A percentile compares a stretch with the other conserved stretches of the same genome.
phyloP scores from a whole-genome alignment of 2,797 vertebrate species.

The Sebastes alutus region DNA sequence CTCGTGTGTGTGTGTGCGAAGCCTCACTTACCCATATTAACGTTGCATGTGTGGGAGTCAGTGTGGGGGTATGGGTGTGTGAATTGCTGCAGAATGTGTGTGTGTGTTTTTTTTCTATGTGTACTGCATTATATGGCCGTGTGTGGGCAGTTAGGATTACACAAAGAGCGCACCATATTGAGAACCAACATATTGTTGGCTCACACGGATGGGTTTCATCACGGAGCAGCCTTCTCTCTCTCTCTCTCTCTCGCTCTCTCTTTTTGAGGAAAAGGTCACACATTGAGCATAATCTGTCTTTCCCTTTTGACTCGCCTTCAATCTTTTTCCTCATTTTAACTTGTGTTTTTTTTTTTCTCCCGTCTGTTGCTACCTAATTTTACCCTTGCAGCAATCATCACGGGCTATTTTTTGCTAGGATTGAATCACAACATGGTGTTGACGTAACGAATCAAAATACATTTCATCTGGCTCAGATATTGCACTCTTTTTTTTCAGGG shows the following conservation, averaged over 20 bases:
- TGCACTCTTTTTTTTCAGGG: not conserved
- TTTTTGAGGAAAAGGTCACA: conserved; percentile 57
- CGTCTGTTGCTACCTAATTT: not conserved
- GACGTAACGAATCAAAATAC: not conserved
- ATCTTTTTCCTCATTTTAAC: conserved; percentile 33
- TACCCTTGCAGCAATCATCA: not conserved
- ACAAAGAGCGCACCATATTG: conserved; percentile 66
- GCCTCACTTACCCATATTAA: conserved; percentile 19
- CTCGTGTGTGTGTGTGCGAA: not conserved
- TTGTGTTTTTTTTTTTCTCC: not conserved
- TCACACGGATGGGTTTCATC: conserved; percentile 52
- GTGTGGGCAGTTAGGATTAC: conserved; percentile 65
- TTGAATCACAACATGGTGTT: not conserved
- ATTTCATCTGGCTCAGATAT: not conserved
- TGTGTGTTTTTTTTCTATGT: conserved; percentile 5
- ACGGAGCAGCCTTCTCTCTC: conserved; percentile 9
- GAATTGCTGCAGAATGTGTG: conserved; percentile 36
- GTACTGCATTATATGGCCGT: conserved; percentile 23
- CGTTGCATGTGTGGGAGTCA: conserved; percentile 17
- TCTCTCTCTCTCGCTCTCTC: conserved; percentile 7
- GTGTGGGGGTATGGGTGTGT: conserved; percentile 18
- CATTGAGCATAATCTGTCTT: conserved; percentile 30
- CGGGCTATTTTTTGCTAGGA: not conserved
- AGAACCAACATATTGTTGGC: conserved; percentile 67
- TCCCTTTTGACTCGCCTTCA: conserved; percentile 34